phyloP scores from a whole-genome alignment of 1,140 invertebrate genomes.

The Philotrypesis tridentata region DNA sequence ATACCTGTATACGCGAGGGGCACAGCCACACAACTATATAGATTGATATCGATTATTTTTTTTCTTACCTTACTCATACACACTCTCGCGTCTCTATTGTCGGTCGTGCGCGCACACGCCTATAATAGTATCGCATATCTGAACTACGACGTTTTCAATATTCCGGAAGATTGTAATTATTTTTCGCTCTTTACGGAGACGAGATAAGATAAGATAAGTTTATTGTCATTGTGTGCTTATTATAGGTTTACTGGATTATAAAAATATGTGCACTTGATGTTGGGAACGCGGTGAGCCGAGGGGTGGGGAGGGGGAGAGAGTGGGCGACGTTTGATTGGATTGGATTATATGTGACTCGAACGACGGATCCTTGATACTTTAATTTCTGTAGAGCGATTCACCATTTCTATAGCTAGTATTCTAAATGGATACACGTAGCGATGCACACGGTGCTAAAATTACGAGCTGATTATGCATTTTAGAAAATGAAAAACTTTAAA shows the following conservation, averaged over 20 bases:
- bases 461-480: constrained; percentile 44
- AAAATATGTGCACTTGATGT: not conserved
- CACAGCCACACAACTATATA: not conserved
- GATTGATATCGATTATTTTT: constrained; percentile 26
- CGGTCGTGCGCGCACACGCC: not conserved
- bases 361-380: constrained; percentile 6
- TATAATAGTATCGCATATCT: not conserved
- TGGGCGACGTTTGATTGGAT: not conserved
- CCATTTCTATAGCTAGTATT: constrained; percentile 35
- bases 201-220: not conserved
- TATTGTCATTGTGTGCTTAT: too few species aligned
- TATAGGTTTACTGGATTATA: too few species aligned
- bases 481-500: constrained; percentile 49
- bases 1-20: not conserved
- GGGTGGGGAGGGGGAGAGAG: not conserved
- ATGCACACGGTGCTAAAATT: constrained; percentile 43
- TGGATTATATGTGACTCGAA: constrained; percentile 10
- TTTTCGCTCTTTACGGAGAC: not conserved
- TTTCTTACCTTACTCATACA: not conserved
- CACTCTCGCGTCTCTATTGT: not conserved
- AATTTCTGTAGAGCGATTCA: constrained; percentile 28
- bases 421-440: constrained; percentile 13
- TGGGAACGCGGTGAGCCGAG: not conserved
- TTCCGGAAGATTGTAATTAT: not conserved
- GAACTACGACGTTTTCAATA: not conserved